Evolutionary conservation across 2,113 vertebrate species (phyloP).

Genomic region (Sinosuthora webbiana): DNA sequence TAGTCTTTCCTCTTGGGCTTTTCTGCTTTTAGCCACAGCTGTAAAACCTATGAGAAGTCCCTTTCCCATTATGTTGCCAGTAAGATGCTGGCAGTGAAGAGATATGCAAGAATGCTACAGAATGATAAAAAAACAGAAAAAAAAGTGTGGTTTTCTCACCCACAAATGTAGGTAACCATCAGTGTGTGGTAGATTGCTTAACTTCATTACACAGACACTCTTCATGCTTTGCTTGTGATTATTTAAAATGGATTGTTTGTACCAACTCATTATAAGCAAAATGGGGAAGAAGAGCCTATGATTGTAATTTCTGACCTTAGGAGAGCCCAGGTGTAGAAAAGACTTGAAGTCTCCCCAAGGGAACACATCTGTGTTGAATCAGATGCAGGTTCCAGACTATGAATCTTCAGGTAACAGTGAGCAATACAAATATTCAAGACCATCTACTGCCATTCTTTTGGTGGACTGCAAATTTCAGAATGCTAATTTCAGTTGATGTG

Average conservation of each 20-base stretch:
- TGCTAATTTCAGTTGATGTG: constrained; percentile 14
- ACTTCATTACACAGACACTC: background rate
- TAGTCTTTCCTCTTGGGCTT: background rate
- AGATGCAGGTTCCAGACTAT: background rate
- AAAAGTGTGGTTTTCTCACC: background rate
- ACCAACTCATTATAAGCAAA: background rate
- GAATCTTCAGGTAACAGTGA: constrained; percentile 23
- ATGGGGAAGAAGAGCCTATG: background rate
- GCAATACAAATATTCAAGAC: constrained; percentile 19
- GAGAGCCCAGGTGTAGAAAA: background rate
- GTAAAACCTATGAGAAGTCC: background rate
- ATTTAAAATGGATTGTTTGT: background rate
- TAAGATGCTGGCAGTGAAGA: background rate
- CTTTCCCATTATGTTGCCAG: background rate
- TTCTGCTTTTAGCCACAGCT: background rate
- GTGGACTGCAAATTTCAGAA: constrained; percentile 11
- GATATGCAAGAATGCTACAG: background rate
- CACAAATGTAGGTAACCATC: background rate
- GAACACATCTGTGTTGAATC: constrained; percentile 19
- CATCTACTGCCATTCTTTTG: constrained; percentile 34
- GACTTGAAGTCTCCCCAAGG: constrained; percentile 5
- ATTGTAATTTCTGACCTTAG: background rate
- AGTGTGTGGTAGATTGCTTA: background rate
- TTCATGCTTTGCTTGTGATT: background rate
- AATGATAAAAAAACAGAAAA: background rate